Percentiles rank a stretch among this genome's conserved stretches.
Evolutionary conservation across 2,888 invertebrate species (phyloP).

Genomic region (Isoperla grammatica): DNA sequence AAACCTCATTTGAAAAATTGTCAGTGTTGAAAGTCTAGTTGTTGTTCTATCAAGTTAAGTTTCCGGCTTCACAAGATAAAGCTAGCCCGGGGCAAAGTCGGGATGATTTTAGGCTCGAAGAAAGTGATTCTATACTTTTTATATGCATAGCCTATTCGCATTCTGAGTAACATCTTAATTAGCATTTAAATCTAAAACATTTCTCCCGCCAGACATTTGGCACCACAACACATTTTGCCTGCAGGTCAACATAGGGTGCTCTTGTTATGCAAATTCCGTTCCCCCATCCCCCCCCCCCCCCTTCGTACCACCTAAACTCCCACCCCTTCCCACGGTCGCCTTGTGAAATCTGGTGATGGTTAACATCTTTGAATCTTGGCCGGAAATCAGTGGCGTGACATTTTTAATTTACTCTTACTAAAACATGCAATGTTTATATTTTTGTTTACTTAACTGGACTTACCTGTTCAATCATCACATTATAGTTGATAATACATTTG

Average conservation of each 20-base stretch:
- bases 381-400: conserved; percentile 7
- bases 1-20: no score
- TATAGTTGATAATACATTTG: no score
- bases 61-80: not conserved
- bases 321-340: not conserved
- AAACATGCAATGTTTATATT: no score
- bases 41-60: not conserved
- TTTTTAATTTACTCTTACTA: not conserved
- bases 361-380: not conserved
- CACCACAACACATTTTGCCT: conserved; percentile 22
- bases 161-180: conserved; percentile 30
- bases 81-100: conserved; percentile 24
- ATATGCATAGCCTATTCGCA: conserved; percentile 15
- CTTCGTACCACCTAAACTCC: conserved; percentile 4
- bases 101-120: conserved; percentile 28
- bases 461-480: no score
- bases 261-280: conserved; percentile 32
- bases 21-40: not conserved
- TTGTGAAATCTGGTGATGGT: not conserved
- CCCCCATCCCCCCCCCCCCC: not conserved
- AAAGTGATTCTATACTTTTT: conserved; percentile 30
- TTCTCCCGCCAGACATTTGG: conserved; percentile 11
- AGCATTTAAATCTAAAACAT: conserved; percentile 34
- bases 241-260: conserved; percentile 23
- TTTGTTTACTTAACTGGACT: no score